These are phyloP conservation scores for Tamias sibiricus DNA, from an alignment of 2,113 vertebrate species.

Conservation along the genomic window DNA sequence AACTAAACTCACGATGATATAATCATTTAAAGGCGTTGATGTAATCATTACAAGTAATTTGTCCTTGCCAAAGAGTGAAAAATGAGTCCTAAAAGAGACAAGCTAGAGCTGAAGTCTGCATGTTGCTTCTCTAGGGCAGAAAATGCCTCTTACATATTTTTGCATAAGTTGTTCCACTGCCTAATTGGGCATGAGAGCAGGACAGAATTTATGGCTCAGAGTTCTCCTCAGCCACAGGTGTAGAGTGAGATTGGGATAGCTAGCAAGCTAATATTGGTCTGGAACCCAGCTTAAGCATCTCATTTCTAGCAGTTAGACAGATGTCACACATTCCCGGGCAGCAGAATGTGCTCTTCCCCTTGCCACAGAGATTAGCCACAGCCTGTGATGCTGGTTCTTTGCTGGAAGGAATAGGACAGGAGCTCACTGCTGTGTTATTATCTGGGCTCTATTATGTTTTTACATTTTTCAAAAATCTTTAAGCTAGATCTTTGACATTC, in stretches of 20 bases:
- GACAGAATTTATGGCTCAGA: conserved; percentile 81
- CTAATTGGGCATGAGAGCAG: conserved; percentile 83
- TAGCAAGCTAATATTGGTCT: conserved; percentile 82
- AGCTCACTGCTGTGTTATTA: conserved; percentile 93
- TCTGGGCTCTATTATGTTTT: conserved; percentile 94
- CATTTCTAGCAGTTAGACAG: conserved; percentile 79
- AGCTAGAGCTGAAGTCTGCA: conserved; percentile 45
- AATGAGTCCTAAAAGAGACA: conserved; percentile 71
- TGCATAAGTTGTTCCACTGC: conserved; percentile 80
- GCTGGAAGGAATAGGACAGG: conserved; percentile 88
- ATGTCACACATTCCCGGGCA: conserved; percentile 75
- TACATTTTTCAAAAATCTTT: conserved; percentile 96
- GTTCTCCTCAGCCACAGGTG: conserved; percentile 81
- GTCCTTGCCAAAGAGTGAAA: conserved; percentile 82
- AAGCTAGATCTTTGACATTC: conserved; percentile 95
- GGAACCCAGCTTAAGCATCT: conserved; percentile 79
- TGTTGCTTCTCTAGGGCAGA: conserved; percentile 71
- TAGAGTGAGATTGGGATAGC: conserved; percentile 79
- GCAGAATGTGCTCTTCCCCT: conserved; percentile 80
- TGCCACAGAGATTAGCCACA: conserved; percentile 86
- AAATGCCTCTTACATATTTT: conserved; percentile 76
- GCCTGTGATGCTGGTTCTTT: conserved; percentile 82
- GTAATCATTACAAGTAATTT: conserved; percentile 81
- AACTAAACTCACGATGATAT: conserved; percentile 76
- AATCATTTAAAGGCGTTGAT: conserved; percentile 81